phyloP scores from a whole-genome alignment of 2,797 vertebrate genomes.

The Decapterus maruadsi region DNA sequence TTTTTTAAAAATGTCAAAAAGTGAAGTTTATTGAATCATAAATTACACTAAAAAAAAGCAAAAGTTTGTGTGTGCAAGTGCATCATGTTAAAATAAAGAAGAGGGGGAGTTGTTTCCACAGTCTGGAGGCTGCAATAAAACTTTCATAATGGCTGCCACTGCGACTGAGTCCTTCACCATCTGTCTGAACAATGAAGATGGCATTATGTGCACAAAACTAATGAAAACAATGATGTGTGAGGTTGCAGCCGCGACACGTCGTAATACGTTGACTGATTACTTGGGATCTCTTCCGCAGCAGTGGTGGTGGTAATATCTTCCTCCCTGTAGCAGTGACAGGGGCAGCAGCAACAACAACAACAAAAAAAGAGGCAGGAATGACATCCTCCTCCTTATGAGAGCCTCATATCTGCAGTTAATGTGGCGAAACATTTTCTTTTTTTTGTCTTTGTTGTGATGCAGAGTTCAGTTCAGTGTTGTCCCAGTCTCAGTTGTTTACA shows the following conservation, averaged over 20 bases:
- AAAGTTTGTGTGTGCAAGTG: too few species aligned
- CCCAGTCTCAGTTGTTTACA: conserved; percentile 31
- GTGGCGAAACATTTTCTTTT: conserved; percentile 56
- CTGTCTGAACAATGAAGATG: conserved; percentile 51
- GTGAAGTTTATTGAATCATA: too few species aligned
- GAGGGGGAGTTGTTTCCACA: background rate
- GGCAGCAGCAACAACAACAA: too few species aligned
- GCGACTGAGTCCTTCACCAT: conserved; percentile 57
- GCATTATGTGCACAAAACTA: conserved; percentile 51
- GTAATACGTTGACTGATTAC: conserved; percentile 68
- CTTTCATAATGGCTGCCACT: conserved; percentile 46
- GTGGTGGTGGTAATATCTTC: conserved; percentile 44
- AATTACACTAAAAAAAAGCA: too few species aligned
- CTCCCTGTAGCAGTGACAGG: conserved; percentile 36
- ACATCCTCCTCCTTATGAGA: conserved; percentile 41
- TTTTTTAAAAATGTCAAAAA: too few species aligned
- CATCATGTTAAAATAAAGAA: too few species aligned
- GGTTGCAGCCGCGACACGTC: conserved; percentile 48
- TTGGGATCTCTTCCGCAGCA: conserved; percentile 50
- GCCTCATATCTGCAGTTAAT: conserved; percentile 62
- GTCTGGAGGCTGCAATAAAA: conserved; percentile 47
- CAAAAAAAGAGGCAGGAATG: conserved; percentile 46
- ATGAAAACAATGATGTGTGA: conserved; percentile 71
- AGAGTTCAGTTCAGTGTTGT: conserved; percentile 25
- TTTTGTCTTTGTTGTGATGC: conserved; percentile 44